Evolutionary conservation across 92 coral and sea anemone genomes (phyloP), one percentile per base, ranked within the genome.

Genomic region (Bergia puertoricense): DNA sequence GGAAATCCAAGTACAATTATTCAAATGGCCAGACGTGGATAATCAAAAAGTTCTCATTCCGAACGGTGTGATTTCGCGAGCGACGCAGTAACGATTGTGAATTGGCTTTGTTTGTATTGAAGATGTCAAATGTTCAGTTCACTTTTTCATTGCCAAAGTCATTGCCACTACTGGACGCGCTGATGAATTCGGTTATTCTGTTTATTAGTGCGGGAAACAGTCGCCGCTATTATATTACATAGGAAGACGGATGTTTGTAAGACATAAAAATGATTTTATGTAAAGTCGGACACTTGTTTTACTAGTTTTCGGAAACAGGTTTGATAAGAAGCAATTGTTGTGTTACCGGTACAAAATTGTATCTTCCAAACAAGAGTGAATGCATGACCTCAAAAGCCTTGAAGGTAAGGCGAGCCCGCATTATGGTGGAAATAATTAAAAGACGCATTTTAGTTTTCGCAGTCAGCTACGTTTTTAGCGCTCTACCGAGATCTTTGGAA

Each of bases 291-390:
- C 40, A 22, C 77, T 73, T 73, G 77, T 73, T 73, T 73, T 73
- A 36, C 77, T 20, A 36, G 77, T 39, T 73, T 73, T 36, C 43
- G 77, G 77, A 73, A 73, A 73, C 77, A 73, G 77, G 77, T 73
- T 73, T 73, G 77, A 73, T 39, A 37, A 73, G 14, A 36, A 73
- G 4, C 77, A 73, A 73, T 73, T 2, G 77, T 73, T 30, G 77
- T 36, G 77, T 73, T 36, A 9, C 23, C 77, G 43, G 2, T 18
- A 54, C 59, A 18, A 6, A 62, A 18, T 62, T 62, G 69, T 62
- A 3, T 62, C 30, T 22, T 62, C 20, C 69, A 54, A 54, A 13
- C 16, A 54, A 10, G 10, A 11, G 16, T 54, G 59, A 15, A 18
- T 54, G 18, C 59, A 13, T 8, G 59, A 54, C 59, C 18, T 54